phyloP scores from a whole-genome alignment of 1,140 invertebrate genomes.

The Zaprionus lachaisei region DNA sequence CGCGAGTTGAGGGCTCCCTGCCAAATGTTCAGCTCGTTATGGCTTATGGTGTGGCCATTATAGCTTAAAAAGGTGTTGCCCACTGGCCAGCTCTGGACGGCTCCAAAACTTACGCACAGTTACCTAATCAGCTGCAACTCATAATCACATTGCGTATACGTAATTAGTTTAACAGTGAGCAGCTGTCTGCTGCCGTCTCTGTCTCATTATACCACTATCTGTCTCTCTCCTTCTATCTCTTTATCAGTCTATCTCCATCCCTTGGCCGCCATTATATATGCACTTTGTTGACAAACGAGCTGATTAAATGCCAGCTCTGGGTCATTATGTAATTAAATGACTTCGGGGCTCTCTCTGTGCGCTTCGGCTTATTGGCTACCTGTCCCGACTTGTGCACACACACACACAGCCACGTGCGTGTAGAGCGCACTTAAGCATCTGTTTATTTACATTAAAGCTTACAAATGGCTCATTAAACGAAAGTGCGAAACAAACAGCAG shows the following conservation, averaged over 20 bases:
- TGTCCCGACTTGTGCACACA: constrained; percentile 25
- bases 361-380: constrained; percentile 40
- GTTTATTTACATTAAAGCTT: constrained; percentile 55
- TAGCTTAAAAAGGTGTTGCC: constrained; percentile 5
- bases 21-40: constrained; percentile 61
- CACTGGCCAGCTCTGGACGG: background rate
- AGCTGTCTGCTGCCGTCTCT: constrained; percentile 28
- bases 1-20: background rate
- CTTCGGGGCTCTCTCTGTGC: constrained; percentile 42
- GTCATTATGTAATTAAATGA: constrained; percentile 80
- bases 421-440: constrained; percentile 12
- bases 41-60: constrained; percentile 54
- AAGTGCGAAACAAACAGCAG: constrained; percentile 7
- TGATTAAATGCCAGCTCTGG: constrained; percentile 78
- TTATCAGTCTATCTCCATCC: constrained; percentile 5
- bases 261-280: constrained; percentile 48
- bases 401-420: background rate
- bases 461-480: constrained; percentile 25
- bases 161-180: constrained; percentile 69
- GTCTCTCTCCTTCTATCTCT: background rate
- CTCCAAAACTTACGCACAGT: background rate
- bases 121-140: constrained; percentile 62
- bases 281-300: constrained; percentile 80
- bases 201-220: background rate
- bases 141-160: constrained; percentile 78